Percentiles rank a stretch among this genome's conserved stretches.
These are phyloP conservation scores for Dasypogon diadema DNA, from an alignment of 2,888 invertebrate genomes.

Conservation along the genomic window DNA sequence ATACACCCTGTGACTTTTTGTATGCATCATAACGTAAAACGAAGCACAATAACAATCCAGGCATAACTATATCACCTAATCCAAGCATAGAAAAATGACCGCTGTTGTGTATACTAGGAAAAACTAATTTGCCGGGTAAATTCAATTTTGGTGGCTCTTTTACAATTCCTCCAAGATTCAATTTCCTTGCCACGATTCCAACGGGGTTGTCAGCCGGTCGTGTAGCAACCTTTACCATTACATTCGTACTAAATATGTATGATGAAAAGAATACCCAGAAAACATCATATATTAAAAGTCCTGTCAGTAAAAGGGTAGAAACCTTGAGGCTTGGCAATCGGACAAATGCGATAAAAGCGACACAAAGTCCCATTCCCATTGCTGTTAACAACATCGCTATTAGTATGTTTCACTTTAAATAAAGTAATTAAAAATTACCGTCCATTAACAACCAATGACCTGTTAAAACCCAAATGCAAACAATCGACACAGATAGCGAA, in stretches of 20 bases:
- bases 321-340: slow-evolving; percentile 95
- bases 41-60: slow-evolving; percentile 93
- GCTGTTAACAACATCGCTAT: slow-evolving; percentile 71
- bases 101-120: slow-evolving; percentile 95
- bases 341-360: slow-evolving; percentile 97
- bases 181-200: slow-evolving; percentile 91
- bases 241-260: slow-evolving; percentile 97
- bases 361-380: slow-evolving; percentile 98
- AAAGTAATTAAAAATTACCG: slow-evolving; percentile 70
- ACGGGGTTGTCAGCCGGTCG: slow-evolving; percentile 93
- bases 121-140: slow-evolving; percentile 95
- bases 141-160: slow-evolving; percentile 95
- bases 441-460: slow-evolving; percentile 99
- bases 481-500: slow-evolving; percentile 90
- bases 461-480: slow-evolving; percentile 97
- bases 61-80: slow-evolving; percentile 92
- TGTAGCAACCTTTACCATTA: slow-evolving; percentile 95
- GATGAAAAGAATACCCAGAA: slow-evolving; percentile 99
- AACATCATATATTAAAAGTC: slow-evolving; percentile 94
- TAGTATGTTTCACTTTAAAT: background rate
- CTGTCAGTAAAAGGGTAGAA: slow-evolving; percentile 92
- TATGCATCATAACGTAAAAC: slow-evolving; percentile 97
- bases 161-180: slow-evolving; percentile 90
- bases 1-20: slow-evolving; percentile 79
- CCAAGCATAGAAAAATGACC: slow-evolving; percentile 98